Evolutionary conservation across 2,888 invertebrate species (phyloP).

Genomic region (Ormyrus nitidulus): DNA sequence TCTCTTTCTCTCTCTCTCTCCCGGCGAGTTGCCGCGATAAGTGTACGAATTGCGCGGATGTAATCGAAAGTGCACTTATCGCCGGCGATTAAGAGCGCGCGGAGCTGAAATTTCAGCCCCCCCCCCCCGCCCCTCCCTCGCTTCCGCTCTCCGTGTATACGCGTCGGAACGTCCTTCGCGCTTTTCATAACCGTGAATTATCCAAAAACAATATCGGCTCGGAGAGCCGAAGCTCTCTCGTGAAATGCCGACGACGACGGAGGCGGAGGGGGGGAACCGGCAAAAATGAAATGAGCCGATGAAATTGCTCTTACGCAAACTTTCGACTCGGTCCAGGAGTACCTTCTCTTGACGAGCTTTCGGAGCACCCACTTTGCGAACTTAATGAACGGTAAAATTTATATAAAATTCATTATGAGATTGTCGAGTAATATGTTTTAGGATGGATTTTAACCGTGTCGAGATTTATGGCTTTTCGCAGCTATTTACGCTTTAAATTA

Average conservation of each 20-base stretch:
- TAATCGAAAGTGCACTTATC: slow-evolving; percentile 39
- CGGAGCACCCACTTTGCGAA: neutral
- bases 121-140: too few relatives aligned
- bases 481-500: neutral
- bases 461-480: neutral
- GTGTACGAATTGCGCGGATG: slow-evolving; percentile 42
- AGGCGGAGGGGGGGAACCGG: neutral
- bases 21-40: slow-evolving; percentile 16
- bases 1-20: neutral
- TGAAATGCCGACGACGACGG: neutral
- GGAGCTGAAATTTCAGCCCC: neutral
- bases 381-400: slow-evolving; percentile 39
- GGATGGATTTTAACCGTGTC: neutral
- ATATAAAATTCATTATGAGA: slow-evolving; percentile 31
- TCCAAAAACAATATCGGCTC: slow-evolving; percentile 25
- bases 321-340: slow-evolving; percentile 8
- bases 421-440: neutral
- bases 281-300: slow-evolving; percentile 32
- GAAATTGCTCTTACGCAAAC: slow-evolving; percentile 40
- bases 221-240: neutral
- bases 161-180: neutral
- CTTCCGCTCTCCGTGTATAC: too few relatives aligned
- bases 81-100: slow-evolving; percentile 26
- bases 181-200: slow-evolving; percentile 25
- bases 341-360: neutral